Evolutionary conservation across 2,113 vertebrate genomes (phyloP).

Genomic region (Neofelis nebulosa): DNA sequence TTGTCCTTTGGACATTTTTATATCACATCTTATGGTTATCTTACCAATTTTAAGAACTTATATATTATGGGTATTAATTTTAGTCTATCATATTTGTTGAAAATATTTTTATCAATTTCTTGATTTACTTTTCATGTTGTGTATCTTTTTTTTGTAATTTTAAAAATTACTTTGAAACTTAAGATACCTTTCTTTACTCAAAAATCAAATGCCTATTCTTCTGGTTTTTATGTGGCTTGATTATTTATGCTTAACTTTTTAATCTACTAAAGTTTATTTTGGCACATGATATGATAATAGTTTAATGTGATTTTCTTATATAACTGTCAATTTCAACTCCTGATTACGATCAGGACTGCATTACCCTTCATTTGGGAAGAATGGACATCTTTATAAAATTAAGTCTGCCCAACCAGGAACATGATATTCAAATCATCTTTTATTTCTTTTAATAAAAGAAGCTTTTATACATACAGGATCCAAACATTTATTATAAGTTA

Average conservation of each 20-base stretch:
- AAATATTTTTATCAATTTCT: slow-evolving; percentile 31
- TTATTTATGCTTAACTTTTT: slow-evolving; percentile 35
- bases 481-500: slow-evolving; percentile 28
- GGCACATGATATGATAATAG: not conserved
- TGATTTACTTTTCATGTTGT: slow-evolving; percentile 36
- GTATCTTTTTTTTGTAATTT: slow-evolving; percentile 24
- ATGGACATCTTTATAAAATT: slow-evolving; percentile 35
- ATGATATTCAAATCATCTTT: slow-evolving; percentile 42
- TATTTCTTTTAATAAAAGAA: slow-evolving; percentile 8
- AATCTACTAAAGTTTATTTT: slow-evolving; percentile 45
- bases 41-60: slow-evolving; percentile 8
- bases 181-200: not conserved
- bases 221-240: slow-evolving; percentile 21
- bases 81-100: not conserved
- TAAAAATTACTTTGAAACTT: slow-evolving; percentile 44
- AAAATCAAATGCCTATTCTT: not conserved
- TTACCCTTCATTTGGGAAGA: slow-evolving; percentile 27
- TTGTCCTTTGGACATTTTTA: not conserved
- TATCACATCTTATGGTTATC: slow-evolving; percentile 5
- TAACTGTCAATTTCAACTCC: slow-evolving; percentile 4
- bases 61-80: slow-evolving; percentile 2
- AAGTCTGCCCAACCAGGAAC: not conserved
- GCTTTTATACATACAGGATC: not conserved
- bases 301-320: slow-evolving; percentile 36
- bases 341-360: not conserved